Percentiles rank a stretch among this genome's conserved stretches.
Conservation (phyloP, 1,140 invertebrate species). For the Pomacea maculata region DNA sequence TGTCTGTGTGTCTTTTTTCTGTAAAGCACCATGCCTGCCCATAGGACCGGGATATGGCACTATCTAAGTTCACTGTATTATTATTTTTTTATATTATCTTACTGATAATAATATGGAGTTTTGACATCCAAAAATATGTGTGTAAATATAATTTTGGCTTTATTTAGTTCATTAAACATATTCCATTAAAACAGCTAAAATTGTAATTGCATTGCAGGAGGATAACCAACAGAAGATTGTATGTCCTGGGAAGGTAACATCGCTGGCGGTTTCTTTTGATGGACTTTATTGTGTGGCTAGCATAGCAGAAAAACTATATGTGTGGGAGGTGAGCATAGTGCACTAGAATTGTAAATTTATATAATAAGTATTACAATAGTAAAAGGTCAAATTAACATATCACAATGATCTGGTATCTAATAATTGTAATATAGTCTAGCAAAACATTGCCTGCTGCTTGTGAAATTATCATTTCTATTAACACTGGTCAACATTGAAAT, state of each 20-base stretch:
- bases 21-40: no score
- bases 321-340: slow-evolving; percentile 74
- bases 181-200: not conserved
- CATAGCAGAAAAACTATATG: slow-evolving; percentile 81
- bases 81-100: not conserved
- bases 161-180: not conserved
- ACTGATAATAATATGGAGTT: not conserved
- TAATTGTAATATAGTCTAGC: not conserved
- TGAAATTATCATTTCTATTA: not conserved
- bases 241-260: slow-evolving; percentile 79
- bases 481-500: no score
- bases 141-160: not conserved
- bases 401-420: no score
- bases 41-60: no score
- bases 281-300: slow-evolving; percentile 78
- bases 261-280: slow-evolving; percentile 75
- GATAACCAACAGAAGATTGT: slow-evolving; percentile 72
- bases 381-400: no score
- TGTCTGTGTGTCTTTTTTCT: no score
- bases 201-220: slow-evolving; percentile 46
- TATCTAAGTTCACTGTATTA: not conserved
- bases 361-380: no score
- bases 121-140: not conserved
- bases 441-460: not conserved
- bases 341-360: no score